Evolutionary conservation across 1,140 invertebrate species (phyloP).

Genomic region (Melipona quadrifasciata): DNA sequence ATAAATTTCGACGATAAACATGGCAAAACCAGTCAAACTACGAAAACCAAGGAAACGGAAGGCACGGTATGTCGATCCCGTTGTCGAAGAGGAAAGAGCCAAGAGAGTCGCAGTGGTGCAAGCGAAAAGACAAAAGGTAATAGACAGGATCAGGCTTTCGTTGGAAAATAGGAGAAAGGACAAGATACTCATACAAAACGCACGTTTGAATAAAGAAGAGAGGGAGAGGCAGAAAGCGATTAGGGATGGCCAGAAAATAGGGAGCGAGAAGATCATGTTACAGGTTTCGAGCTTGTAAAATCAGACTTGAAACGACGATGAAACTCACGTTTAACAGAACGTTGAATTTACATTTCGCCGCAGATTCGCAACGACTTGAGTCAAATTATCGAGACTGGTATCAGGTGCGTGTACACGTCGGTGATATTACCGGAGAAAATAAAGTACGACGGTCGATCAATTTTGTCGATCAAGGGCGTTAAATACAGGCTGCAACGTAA

Average conservation of each 20-base stretch:
- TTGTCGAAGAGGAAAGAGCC: constrained; percentile 49
- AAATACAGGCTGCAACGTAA: constrained; percentile 70
- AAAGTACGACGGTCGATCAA: constrained; percentile 61
- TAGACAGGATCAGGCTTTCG: constrained; percentile 56
- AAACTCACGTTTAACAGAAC: too few species aligned
- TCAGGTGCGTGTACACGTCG: constrained; percentile 62
- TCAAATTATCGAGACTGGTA: constrained; percentile 59
- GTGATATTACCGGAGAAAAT: constrained; percentile 65
- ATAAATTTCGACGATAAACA: not conserved
- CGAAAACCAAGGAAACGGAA: constrained; percentile 16
- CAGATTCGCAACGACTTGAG: constrained; percentile 68
- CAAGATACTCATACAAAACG: constrained; percentile 54
- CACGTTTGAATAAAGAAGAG: constrained; percentile 47
- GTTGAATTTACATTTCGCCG: too few species aligned
- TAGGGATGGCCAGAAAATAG: constrained; percentile 42
- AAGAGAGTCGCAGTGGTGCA: constrained; percentile 57
- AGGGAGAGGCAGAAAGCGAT: constrained; percentile 41
- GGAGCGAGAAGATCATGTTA: constrained; percentile 57
- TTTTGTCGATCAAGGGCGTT: constrained; percentile 52
- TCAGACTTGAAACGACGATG: too few species aligned
- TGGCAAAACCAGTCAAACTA: constrained; percentile 59
- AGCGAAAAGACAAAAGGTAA: constrained; percentile 59
- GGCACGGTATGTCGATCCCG: constrained; percentile 5
- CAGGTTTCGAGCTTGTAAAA: constrained; percentile 48
- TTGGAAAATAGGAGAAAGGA: constrained; percentile 57